Evolutionary conservation across 1,140 invertebrate genomes (phyloP).

Genomic region (Aphelinus atriplicis): DNA sequence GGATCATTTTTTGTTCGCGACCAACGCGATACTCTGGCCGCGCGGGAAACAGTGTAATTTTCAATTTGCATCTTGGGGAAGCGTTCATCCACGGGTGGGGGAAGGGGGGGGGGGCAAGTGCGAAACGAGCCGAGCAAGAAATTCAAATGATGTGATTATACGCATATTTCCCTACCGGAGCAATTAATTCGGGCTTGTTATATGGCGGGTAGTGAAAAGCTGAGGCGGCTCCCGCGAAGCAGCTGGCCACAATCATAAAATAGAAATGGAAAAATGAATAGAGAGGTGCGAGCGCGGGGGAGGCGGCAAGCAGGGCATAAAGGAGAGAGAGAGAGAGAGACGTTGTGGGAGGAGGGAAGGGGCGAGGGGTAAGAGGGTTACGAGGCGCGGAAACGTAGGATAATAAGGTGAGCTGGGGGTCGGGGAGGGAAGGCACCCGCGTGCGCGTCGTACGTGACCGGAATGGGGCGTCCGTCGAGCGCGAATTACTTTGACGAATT

Average conservation of each 20-base stretch:
- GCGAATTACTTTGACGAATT: constrained; percentile 40
- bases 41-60: too few relatives aligned
- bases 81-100: too few relatives aligned
- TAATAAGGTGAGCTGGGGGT: constrained; percentile 24
- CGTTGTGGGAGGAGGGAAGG: background rate
- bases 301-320: background rate
- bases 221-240: background rate
- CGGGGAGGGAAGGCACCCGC: background rate
- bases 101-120: too few relatives aligned
- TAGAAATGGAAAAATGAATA: constrained; percentile 26
- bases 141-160: too few relatives aligned
- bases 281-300: background rate
- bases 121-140: too few relatives aligned
- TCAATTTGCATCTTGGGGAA: too few relatives aligned
- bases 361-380: background rate
- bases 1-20: too few relatives aligned
- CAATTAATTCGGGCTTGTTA: too few relatives aligned
- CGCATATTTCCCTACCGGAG: too few relatives aligned
- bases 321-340: background rate
- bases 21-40: too few relatives aligned
- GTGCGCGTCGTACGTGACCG: constrained; percentile 26
- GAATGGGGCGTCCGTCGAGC: constrained; percentile 30
- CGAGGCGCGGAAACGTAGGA: constrained; percentile 26
- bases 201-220: background rate
- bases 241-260: constrained; percentile 17